Percentiles rank a stretch among this genome's conserved stretches.
phyloP scores from a whole-genome alignment of 2,797 vertebrate species.

The Propithecus perrieri region DNA sequence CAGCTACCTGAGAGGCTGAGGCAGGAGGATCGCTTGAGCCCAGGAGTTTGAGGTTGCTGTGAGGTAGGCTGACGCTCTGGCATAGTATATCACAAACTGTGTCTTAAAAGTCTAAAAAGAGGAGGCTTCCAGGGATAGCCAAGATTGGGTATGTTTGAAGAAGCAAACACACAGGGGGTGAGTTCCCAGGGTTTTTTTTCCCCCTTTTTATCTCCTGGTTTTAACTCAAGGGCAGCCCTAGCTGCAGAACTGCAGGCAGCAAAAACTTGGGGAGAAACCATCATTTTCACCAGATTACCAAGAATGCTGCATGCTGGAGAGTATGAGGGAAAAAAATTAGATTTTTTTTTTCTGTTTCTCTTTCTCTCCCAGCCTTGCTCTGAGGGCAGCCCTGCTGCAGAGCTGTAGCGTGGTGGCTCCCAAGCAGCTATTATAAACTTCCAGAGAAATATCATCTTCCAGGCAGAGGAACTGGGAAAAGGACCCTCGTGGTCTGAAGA shows the following conservation, averaged over 20 bases:
- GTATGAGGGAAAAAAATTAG: too few species aligned
- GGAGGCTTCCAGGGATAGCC: background rate
- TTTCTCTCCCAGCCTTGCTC: background rate
- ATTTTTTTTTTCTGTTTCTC: background rate
- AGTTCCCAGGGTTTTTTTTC: background rate
- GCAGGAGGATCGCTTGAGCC: too few species aligned
- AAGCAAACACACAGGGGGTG: background rate
- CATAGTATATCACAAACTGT: background rate
- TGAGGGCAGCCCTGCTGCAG: background rate
- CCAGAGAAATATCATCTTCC: background rate
- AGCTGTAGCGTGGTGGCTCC: background rate
- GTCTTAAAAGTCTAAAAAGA: constrained; percentile 8
- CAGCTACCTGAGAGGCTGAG: too few species aligned
- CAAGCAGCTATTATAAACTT: background rate
- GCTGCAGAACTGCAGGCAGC: background rate
- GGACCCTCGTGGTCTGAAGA: background rate
- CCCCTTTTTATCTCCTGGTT: background rate
- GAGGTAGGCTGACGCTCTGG: too few species aligned
- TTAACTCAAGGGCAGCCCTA: background rate
- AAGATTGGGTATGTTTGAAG: background rate
- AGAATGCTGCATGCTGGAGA: background rate
- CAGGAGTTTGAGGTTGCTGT: too few species aligned
- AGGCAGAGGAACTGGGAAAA: background rate
- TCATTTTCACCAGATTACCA: background rate
- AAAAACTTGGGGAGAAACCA: background rate